phyloP scores from a whole-genome alignment of 2,113 vertebrate species.

The Passerina amoena region DNA sequence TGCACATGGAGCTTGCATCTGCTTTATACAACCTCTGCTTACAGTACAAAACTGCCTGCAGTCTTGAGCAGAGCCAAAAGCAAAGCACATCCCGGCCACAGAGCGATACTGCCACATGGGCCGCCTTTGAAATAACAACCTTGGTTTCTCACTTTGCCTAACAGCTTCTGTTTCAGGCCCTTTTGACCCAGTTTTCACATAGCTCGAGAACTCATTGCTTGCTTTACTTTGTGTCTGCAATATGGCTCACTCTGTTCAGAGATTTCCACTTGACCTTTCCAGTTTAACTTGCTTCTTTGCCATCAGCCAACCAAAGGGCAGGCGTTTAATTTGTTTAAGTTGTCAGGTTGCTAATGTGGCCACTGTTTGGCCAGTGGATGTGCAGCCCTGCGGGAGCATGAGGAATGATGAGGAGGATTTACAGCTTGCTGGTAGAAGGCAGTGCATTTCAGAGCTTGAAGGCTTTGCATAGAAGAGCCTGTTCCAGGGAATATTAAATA shows the following conservation, averaged over 20 bases:
- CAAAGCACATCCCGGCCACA: neutral
- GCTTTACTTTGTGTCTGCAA: neutral
- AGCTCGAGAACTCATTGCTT: neutral
- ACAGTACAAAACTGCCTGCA: neutral
- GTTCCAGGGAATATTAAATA: neutral
- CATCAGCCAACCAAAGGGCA: neutral
- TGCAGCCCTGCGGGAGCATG: neutral
- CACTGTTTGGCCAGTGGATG: neutral
- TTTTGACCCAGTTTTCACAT: neutral
- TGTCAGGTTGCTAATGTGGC: neutral
- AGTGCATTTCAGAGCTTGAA: neutral
- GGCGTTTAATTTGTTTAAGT: neutral
- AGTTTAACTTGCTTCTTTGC: neutral
- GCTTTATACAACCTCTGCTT: neutral
- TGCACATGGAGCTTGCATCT: neutral
- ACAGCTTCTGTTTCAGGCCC: slow-evolving; percentile 7
- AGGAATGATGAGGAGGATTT: accelerated
- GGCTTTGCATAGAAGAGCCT: neutral
- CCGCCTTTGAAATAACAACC: neutral
- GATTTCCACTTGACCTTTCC: neutral
- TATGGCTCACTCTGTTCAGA: neutral
- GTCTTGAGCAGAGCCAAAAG: neutral
- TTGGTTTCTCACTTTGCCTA: slow-evolving; percentile 5
- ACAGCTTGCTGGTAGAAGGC: neutral
- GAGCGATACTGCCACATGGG: neutral